Evolutionary conservation across 2,113 vertebrate species (phyloP).

Genomic region (Chamaetylas fuelleborni): DNA sequence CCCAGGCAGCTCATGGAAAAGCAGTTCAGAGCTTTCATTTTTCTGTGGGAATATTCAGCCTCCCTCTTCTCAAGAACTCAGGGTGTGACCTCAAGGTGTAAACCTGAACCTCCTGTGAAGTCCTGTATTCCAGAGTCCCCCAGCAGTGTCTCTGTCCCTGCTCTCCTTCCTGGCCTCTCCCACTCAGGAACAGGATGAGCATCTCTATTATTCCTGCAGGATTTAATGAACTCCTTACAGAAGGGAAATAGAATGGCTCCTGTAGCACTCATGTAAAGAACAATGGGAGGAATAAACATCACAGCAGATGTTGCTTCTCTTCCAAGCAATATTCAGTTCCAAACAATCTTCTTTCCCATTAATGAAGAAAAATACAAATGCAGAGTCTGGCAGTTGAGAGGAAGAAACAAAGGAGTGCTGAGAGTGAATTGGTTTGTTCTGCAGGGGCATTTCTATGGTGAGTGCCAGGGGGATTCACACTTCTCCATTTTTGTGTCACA

Average conservation of each 20-base stretch:
- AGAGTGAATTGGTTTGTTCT: neutral
- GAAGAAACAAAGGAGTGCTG: neutral
- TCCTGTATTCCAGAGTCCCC: neutral
- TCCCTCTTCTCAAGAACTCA: neutral
- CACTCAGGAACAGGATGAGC: neutral
- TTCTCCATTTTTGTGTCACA: neutral
- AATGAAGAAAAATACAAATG: slow-evolving; percentile 20
- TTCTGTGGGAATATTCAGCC: neutral
- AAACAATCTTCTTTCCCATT: slow-evolving; percentile 21
- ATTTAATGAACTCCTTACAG: neutral
- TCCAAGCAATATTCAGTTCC: slow-evolving; percentile 5
- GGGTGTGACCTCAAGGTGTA: neutral
- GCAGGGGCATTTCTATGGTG: neutral
- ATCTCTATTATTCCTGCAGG: neutral
- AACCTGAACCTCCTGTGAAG: neutral
- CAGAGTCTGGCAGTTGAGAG: neutral
- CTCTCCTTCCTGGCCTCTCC: neutral
- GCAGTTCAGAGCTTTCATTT: neutral
- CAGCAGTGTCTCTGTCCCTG: neutral
- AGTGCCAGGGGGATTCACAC: neutral
- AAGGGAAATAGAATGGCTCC: neutral
- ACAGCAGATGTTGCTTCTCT: slow-evolving; percentile 5
- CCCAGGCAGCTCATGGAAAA: neutral
- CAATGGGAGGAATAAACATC: neutral
- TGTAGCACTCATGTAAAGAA: neutral